These are phyloP conservation scores for Eupithecia subfuscata DNA, from an alignment of 2,888 invertebrate species.

Conservation along the genomic window DNA sequence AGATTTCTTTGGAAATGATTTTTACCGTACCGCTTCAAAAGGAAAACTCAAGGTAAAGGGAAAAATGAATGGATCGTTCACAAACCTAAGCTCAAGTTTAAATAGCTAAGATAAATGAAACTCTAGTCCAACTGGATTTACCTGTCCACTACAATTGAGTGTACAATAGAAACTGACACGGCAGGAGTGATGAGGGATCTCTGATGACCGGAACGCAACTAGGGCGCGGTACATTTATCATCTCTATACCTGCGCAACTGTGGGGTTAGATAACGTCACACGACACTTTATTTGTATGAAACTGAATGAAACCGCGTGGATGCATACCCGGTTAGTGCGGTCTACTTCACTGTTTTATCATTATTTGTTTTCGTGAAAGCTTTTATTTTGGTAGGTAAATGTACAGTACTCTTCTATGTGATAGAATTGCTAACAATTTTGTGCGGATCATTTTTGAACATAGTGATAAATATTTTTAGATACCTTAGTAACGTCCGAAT, in stretches of 20 bases:
- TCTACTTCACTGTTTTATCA: background rate
- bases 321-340: constrained; percentile 9
- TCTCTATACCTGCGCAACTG: constrained; percentile 36
- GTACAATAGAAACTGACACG: constrained; percentile 12
- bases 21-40: constrained; percentile 24
- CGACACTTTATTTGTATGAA: constrained; percentile 37
- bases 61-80: constrained; percentile 22
- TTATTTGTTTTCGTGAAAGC: background rate
- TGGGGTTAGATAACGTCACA: constrained; percentile 38
- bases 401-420: background rate
- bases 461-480: no score
- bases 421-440: background rate
- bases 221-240: constrained; percentile 27
- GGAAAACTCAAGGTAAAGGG: constrained; percentile 28
- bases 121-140: constrained; percentile 19
- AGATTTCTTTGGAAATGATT: constrained; percentile 24
- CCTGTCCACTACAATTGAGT: constrained; percentile 1
- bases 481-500: no score
- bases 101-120: constrained; percentile 5
- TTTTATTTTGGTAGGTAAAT: background rate
- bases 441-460: background rate
- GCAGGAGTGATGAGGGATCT: constrained; percentile 28
- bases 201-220: constrained; percentile 26
- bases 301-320: constrained; percentile 22
- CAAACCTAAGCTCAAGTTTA: background rate